Percentiles rank a stretch among this genome's conserved stretches.
phyloP scores from a whole-genome alignment of 2,797 vertebrate genomes.

The Thunnus albacares region DNA sequence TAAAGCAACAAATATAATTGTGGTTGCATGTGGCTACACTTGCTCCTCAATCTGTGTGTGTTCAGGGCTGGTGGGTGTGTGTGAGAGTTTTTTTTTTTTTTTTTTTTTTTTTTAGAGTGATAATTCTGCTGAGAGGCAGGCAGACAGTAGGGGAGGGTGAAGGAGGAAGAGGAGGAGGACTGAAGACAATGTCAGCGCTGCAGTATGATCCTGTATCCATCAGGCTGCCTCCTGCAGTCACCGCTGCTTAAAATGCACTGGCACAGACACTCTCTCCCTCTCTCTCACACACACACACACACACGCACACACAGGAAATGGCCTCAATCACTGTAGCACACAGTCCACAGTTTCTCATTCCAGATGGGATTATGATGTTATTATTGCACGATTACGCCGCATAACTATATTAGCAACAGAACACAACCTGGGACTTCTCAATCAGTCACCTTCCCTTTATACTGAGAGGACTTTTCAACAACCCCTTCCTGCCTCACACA shows the following conservation, averaged over 20 bases:
- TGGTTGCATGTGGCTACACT: conserved; percentile 47
- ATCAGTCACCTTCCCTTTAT: conserved; percentile 80
- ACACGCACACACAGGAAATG: conserved; percentile 77
- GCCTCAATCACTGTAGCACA: conserved; percentile 78
- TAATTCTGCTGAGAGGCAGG: conserved; percentile 83
- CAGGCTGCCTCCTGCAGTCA: conserved; percentile 82
- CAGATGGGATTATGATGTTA: conserved; percentile 85
- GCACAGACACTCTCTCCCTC: conserved; percentile 51
- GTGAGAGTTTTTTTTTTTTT: conserved; percentile 4
- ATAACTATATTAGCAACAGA: conserved; percentile 81
- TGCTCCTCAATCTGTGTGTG: conserved; percentile 50
- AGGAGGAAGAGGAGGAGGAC: conserved; percentile 70
- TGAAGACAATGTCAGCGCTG: conserved; percentile 84
- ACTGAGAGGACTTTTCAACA: conserved; percentile 71
- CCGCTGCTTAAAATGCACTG: conserved; percentile 80
- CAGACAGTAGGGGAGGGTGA: conserved; percentile 76
- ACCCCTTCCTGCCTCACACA: conserved; percentile 54
- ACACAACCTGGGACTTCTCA: conserved; percentile 82
- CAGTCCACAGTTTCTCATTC: conserved; percentile 81
- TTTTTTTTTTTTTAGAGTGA: conserved; percentile 66
- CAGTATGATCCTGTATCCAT: conserved; percentile 84
- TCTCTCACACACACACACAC: conserved; percentile 22
- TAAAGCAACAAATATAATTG: conserved; percentile 41
- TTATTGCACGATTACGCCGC: conserved; percentile 82
- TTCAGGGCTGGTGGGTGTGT: conserved; percentile 34